Evolutionary conservation across 2,888 invertebrate species (phyloP).

Genomic region (Himalopsyche tibetana): DNA sequence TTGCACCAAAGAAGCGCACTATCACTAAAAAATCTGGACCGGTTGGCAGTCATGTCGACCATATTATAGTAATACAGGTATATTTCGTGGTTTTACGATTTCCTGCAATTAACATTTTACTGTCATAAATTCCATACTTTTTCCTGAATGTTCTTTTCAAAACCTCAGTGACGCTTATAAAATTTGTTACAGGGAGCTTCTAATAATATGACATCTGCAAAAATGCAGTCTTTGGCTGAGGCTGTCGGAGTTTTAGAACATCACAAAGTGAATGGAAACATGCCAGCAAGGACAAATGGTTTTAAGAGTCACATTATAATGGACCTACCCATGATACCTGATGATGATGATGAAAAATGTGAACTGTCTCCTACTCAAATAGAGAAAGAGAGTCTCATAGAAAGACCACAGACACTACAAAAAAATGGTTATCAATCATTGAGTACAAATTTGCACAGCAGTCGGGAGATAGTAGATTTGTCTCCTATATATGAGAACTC

Average conservation of each 20-base stretch:
- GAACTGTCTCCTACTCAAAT: slow-evolving; percentile 70
- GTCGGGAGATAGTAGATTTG: slow-evolving; percentile 74
- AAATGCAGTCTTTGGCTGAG: slow-evolving; percentile 67
- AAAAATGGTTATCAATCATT: slow-evolving; percentile 74
- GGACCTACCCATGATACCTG: slow-evolving; percentile 74
- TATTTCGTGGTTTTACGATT: not conserved
- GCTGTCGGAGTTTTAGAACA: slow-evolving; percentile 62
- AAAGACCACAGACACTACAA: slow-evolving; percentile 68
- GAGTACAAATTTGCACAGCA: slow-evolving; percentile 68
- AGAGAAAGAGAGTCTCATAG: slow-evolving; percentile 64
- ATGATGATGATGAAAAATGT: slow-evolving; percentile 76
- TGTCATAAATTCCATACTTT: not conserved
- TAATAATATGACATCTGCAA: slow-evolving; percentile 58
- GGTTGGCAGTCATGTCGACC: slow-evolving; percentile 78
- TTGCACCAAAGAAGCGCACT: slow-evolving; percentile 79
- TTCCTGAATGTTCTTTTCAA: no score
- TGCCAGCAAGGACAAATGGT: slow-evolving; percentile 74
- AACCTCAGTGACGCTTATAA: not conserved
- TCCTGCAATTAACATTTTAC: not conserved
- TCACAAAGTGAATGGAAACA: slow-evolving; percentile 70
- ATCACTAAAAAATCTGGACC: slow-evolving; percentile 76
- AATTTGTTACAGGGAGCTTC: slow-evolving; percentile 57
- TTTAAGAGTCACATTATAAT: slow-evolving; percentile 75
- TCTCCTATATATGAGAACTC: slow-evolving; percentile 77
- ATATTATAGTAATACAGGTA: slow-evolving; percentile 80